Evolutionary conservation across 2,888 invertebrate species (phyloP).

Genomic region (Panzeria rudis): DNA sequence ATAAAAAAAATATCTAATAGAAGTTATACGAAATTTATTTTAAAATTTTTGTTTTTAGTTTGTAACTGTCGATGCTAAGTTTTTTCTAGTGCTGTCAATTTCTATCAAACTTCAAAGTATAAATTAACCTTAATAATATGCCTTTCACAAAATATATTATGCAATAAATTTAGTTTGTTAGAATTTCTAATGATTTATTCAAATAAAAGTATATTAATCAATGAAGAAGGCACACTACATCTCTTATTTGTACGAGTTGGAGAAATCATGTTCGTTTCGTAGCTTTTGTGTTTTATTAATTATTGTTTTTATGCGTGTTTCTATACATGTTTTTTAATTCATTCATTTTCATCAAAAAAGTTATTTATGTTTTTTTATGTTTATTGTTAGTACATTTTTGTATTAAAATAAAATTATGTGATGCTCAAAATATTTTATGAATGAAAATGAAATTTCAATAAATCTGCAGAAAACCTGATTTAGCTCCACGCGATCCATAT

Average conservation of each 20-base stretch:
- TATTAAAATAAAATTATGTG: constrained; percentile 14
- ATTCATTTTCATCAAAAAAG: not conserved
- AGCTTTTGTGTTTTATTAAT: constrained; percentile 61
- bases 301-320: not conserved
- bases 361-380: not conserved
- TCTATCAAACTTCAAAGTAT: too few species aligned
- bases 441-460: constrained; percentile 37
- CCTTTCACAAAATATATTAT: not conserved
- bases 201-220: constrained; percentile 2
- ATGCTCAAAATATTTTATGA: constrained; percentile 1
- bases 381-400: not conserved
- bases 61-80: too few species aligned
- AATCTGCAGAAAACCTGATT: not conserved
- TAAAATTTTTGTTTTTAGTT: too few species aligned
- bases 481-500: not conserved
- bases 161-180: not conserved
- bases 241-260: not conserved
- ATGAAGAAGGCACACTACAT: not conserved
- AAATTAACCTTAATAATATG: too few species aligned
- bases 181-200: not conserved
- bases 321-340: not conserved
- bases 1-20: too few species aligned
- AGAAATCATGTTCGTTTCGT: constrained; percentile 48
- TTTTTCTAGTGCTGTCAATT: too few species aligned
- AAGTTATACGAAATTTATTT: too few species aligned